Conservation (phyloP, 2,797 vertebrate genomes). For the Pteronotus mesoamericanus region DNA sequence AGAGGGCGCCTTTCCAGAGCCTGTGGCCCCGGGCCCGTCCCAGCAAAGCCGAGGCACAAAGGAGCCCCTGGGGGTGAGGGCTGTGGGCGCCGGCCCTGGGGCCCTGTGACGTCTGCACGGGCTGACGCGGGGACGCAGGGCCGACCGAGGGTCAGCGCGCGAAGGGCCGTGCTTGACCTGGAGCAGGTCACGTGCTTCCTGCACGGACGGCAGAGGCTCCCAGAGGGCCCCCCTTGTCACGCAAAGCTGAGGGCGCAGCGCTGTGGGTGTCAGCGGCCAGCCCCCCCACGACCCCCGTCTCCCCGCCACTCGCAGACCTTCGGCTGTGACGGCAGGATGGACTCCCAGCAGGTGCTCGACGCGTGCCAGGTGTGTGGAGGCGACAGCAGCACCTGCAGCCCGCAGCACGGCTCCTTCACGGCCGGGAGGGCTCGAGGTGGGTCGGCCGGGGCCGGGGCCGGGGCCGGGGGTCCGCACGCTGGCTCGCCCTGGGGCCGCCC, state of each 20-base stretch:
- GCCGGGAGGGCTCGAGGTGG: constrained; percentile 90
- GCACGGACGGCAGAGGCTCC: background rate
- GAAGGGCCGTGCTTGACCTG: background rate
- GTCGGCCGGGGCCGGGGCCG: too few relatives aligned
- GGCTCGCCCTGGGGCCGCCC: background rate
- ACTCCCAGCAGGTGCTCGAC: constrained; percentile 86
- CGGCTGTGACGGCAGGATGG: constrained; percentile 92
- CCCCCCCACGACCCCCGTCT: background rate
- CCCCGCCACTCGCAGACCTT: constrained; percentile 84
- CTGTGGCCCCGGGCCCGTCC: background rate
- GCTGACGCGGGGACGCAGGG: background rate
- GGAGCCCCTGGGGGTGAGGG: too few relatives aligned
- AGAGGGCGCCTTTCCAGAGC: rapidly evolving
- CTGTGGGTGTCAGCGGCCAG: background rate
- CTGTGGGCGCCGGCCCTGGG: rapidly evolving
- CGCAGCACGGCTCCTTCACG: constrained; percentile 84
- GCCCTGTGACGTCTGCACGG: rapidly evolving
- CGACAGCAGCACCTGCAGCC: constrained; percentile 87
- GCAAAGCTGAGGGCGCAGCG: background rate
- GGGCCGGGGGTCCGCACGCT: background rate
- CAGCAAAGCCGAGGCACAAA: rapidly evolving
- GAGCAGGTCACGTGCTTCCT: background rate
- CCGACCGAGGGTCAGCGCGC: background rate
- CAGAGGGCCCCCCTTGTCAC: rapidly evolving
- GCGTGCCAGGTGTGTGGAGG: constrained; percentile 91